phyloP scores from a whole-genome alignment of 2,113 vertebrate genomes.

The Oceanites oceanicus region DNA sequence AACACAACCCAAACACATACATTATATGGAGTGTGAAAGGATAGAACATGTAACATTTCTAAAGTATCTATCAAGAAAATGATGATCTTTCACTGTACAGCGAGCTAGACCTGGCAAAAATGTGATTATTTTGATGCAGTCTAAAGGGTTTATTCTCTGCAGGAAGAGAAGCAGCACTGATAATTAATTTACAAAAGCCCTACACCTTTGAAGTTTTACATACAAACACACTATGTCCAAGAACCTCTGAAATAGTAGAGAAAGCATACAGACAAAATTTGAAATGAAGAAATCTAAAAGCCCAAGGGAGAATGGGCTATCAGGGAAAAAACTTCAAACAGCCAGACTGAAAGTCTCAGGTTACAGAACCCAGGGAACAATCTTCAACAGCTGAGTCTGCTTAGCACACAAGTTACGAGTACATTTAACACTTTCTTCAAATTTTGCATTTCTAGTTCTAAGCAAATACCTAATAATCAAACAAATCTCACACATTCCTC shows the following conservation, averaged over 20 bases:
- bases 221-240: not conserved
- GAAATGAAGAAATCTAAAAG: not conserved
- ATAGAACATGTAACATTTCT: not conserved
- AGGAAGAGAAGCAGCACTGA: not conserved
- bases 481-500: not conserved
- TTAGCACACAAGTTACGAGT: fast-evolving
- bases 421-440: not conserved
- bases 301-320: not conserved
- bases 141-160: not conserved
- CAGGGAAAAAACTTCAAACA: not conserved
- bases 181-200: not conserved
- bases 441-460: not conserved
- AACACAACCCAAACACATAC: not conserved
- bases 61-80: not conserved
- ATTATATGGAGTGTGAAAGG: not conserved
- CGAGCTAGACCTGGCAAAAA: not conserved
- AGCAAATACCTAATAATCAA: not conserved
- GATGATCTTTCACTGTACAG: not conserved
- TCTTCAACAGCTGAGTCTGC: not conserved
- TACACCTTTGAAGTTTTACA: not conserved
- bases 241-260: not conserved
- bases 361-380: not conserved
- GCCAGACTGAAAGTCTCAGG: not conserved
- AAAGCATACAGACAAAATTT: not conserved
- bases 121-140: not conserved